These are phyloP conservation scores for Drosophila murphyi DNA, from an alignment of 1,140 invertebrate genomes.

Conservation along the genomic window DNA sequence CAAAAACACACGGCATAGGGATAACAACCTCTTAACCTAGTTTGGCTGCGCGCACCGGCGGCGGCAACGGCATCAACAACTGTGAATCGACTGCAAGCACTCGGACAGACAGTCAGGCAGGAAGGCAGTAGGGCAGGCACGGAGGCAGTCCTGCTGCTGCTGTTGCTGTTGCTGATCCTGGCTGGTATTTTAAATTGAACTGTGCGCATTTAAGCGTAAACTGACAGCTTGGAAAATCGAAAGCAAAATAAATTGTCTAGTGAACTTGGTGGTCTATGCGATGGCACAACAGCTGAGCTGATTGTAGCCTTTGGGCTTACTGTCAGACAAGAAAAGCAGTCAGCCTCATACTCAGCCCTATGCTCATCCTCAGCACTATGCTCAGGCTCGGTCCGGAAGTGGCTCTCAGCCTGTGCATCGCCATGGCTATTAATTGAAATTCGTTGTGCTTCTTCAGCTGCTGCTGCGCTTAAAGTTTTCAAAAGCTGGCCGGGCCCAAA, in stretches of 20 bases:
- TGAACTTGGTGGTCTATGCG: constrained; percentile 75
- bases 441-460: constrained; percentile 61
- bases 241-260: constrained; percentile 83
- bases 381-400: constrained; percentile 51
- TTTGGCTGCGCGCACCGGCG: constrained; percentile 56
- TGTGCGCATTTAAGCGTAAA: constrained; percentile 83
- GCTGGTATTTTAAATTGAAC: constrained; percentile 80
- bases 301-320: constrained; percentile 78
- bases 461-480: constrained; percentile 65
- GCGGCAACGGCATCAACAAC: constrained; percentile 10
- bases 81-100: constrained; percentile 38
- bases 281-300: constrained; percentile 72
- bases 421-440: constrained; percentile 80
- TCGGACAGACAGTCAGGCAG: constrained; percentile 24
- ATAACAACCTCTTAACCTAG: constrained; percentile 83
- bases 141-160: constrained; percentile 28
- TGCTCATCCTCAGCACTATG: not conserved
- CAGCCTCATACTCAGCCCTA: constrained; percentile 6
- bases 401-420: constrained; percentile 44
- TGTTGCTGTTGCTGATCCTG: constrained; percentile 52
- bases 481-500: constrained; percentile 53
- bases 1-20: constrained; percentile 80
- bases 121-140: constrained; percentile 29
- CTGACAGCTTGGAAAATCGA: constrained; percentile 83
- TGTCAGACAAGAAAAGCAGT: constrained; percentile 53